These are phyloP conservation scores for Myrmophylax atrothorax DNA, from an alignment of 2,113 vertebrate species.

Conservation along the genomic window DNA sequence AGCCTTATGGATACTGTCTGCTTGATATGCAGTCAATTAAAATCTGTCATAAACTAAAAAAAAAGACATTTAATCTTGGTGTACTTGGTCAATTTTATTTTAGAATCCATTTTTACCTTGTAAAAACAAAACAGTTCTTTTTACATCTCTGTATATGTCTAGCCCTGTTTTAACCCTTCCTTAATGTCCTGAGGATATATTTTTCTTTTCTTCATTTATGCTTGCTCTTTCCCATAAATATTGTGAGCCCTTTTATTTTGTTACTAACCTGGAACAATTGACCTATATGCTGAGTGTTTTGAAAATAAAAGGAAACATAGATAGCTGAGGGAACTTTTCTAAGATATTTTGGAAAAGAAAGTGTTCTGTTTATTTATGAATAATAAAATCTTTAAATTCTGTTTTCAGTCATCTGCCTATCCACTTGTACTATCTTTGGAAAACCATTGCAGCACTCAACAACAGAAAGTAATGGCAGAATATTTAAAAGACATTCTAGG, in stretches of 20 bases:
- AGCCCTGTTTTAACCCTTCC: not conserved
- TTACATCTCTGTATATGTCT: not conserved
- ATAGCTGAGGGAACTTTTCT: not conserved
- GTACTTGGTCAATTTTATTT: not conserved
- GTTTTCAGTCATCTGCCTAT: slow-evolving; percentile 81
- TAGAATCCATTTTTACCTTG: not conserved
- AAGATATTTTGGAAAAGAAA: not conserved
- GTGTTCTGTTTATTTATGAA: not conserved
- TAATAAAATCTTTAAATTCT: not conserved
- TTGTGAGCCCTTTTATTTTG: not conserved
- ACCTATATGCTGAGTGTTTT: not conserved
- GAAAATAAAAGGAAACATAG: not conserved
- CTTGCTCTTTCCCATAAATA: not conserved
- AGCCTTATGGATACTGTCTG: not conserved
- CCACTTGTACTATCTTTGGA: slow-evolving; percentile 89
- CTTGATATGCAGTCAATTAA: not conserved
- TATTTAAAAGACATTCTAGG: slow-evolving; percentile 77
- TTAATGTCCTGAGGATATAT: not conserved
- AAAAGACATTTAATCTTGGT: not conserved
- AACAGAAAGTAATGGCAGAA: slow-evolving; percentile 85
- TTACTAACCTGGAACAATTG: not conserved
- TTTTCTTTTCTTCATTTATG: not conserved
- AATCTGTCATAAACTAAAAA: not conserved
- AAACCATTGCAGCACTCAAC: slow-evolving; percentile 84
- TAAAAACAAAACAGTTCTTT: not conserved